These are phyloP conservation scores for Otus sunia DNA, from an alignment of 2,113 vertebrate species.

Conservation along the genomic window DNA sequence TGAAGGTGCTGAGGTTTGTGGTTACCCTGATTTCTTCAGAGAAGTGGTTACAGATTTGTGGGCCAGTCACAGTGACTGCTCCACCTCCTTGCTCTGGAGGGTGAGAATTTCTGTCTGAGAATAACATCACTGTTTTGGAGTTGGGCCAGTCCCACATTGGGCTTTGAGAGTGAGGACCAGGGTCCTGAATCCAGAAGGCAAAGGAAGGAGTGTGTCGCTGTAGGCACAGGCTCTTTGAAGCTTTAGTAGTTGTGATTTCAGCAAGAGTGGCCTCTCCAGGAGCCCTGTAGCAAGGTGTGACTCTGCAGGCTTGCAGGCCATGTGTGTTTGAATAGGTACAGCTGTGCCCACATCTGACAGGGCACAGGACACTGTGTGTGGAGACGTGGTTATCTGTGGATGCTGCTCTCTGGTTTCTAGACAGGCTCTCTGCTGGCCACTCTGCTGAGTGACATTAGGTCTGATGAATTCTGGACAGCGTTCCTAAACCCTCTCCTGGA, in stretches of 20 bases:
- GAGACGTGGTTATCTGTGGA: neutral
- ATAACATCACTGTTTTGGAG: neutral
- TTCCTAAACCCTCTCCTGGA: neutral
- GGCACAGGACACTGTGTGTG: neutral
- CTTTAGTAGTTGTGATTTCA: neutral
- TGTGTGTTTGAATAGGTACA: neutral
- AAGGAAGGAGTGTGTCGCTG: neutral
- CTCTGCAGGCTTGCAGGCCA: neutral
- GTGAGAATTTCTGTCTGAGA: neutral
- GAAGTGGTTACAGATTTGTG: neutral
- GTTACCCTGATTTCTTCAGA: neutral
- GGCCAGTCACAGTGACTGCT: neutral
- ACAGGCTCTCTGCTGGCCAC: neutral
- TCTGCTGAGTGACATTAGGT: neutral
- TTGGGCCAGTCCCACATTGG: neutral
- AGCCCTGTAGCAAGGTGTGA: neutral
- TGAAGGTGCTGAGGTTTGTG: conserved; percentile 2
- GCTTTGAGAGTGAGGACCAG: neutral
- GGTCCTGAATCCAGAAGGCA: neutral
- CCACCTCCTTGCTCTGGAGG: neutral
- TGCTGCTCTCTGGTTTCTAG: neutral
- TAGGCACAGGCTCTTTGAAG: neutral
- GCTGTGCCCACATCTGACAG: neutral
- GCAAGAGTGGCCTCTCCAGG: neutral
- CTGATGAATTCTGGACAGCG: neutral